phyloP scores from a whole-genome alignment of 2,113 vertebrate species.

The Dissostichus mawsoni region DNA sequence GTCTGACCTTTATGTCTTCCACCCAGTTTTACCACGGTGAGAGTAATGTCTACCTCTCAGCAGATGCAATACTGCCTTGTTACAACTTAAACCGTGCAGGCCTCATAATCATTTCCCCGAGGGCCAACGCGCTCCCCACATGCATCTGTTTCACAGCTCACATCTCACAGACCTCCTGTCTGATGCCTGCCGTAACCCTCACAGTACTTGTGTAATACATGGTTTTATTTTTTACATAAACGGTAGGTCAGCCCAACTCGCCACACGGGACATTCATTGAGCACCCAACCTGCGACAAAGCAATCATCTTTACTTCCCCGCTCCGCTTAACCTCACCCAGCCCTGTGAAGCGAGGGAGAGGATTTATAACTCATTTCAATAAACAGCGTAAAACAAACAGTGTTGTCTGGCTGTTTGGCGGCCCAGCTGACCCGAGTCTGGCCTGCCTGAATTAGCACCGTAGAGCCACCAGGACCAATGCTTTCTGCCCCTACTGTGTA shows the following conservation, averaged over 20 bases:
- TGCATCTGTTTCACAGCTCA: conserved; percentile 26
- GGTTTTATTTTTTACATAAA: conserved; percentile 41
- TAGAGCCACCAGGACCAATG: conserved; percentile 59
- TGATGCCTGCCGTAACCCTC: conserved; percentile 2
- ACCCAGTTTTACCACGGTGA: conserved; percentile 70
- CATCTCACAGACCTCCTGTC: conserved; percentile 19
- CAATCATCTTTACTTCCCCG: conserved; percentile 61
- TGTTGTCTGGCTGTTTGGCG: conserved; percentile 53
- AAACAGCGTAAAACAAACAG: conserved; percentile 79
- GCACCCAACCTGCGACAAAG: conserved; percentile 51
- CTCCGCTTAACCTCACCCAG: conserved; percentile 58
- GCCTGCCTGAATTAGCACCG: conserved; percentile 70
- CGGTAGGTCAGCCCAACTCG: conserved; percentile 45
- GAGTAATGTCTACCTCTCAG: conserved; percentile 72
- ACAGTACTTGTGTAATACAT: conserved; percentile 36
- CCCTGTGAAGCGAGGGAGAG: conserved; percentile 34
- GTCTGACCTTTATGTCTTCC: conserved; percentile 82
- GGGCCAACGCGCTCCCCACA: conserved; percentile 50
- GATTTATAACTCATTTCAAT: conserved; percentile 77
- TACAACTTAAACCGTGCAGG: conserved; percentile 71
- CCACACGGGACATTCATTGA: conserved; percentile 33
- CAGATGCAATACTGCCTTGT: conserved; percentile 75
- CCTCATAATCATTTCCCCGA: conserved; percentile 74
- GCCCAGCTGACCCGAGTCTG: conserved; percentile 45
- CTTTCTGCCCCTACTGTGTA: conserved; percentile 58